Percentiles rank a stretch among this genome's conserved stretches.
phyloP scores from a whole-genome alignment of 2,113 vertebrate genomes.

The Sapajus apella region DNA sequence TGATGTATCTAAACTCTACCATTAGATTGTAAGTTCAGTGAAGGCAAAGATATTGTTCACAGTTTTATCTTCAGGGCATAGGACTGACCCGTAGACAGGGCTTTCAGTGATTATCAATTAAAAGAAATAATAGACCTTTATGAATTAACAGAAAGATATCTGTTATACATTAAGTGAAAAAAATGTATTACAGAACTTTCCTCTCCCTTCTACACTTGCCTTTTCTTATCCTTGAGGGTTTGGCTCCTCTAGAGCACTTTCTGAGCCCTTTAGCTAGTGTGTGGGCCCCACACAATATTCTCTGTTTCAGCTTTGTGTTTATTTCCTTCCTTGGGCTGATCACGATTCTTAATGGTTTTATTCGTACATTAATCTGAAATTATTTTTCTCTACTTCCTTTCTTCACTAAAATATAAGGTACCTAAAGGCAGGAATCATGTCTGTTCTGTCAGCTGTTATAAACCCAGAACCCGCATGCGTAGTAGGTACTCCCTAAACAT shows the following conservation, averaged over 20 bases:
- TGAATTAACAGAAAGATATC: background rate
- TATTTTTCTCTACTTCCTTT: background rate
- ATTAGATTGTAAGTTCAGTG: background rate
- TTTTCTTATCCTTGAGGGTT: background rate
- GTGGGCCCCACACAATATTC: background rate
- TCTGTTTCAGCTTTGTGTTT: background rate
- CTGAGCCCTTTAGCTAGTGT: background rate
- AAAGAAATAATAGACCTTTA: conserved; percentile 7
- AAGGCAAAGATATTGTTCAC: background rate
- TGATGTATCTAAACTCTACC: background rate
- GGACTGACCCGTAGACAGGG: background rate
- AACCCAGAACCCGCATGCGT: background rate
- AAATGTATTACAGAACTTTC: background rate
- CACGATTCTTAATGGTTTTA: background rate
- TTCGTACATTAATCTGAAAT: background rate
- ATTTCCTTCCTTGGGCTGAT: background rate
- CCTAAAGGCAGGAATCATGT: background rate
- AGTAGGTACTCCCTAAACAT: background rate
- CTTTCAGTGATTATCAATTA: background rate
- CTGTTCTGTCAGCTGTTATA: background rate
- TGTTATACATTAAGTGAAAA: background rate
- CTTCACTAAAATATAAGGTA: background rate
- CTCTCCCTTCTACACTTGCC: background rate
- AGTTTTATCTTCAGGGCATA: background rate
- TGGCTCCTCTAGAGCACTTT: background rate